Evolutionary conservation across 2,888 invertebrate genomes (phyloP), one percentile per base, ranked within the genome.

Genomic region (Drosophila borealis): DNA sequence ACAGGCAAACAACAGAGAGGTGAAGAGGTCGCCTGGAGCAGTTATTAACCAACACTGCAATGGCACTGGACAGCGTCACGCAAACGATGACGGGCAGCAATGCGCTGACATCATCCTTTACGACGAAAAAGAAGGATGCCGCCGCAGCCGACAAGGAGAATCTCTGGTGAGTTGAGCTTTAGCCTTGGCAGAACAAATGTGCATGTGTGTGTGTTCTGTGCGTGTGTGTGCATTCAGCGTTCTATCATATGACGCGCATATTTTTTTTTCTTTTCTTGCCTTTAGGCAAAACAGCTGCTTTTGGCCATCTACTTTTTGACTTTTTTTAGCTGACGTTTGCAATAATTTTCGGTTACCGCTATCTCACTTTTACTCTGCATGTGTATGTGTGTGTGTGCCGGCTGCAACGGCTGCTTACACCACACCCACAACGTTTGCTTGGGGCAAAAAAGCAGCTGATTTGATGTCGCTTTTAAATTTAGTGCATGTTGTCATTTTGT

Each of bases 21-120:
- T 49, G 42, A 55, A 67, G 60, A 61, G 39, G 39, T 59, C 57
- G 65, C 61, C 62, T 46, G 65, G 55, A 59, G 69, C 61, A 71
- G 63, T 59, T 56, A 46, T 10, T 42, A 48, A 41, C 29, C 50
- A 41, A 37, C 45, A 55, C 59, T 60, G 73, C 70, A 62, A 91
- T 91, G 91, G 90, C 92, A 80, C 75, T 91, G 89, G 91, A 92
- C 65, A 90, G 88, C 83, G 88, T 88, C 67, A 89, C 90, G 68
- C 91, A 91, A 66, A 85, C 82, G 69, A 89, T 90, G 84, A 90
- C 89, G 80, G 91, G 90, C 74, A 88, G 88, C 66, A 90, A 90
- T 85, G 91, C 91, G 83, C 90, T 91, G 90, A 91, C 91, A 89
- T 91, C 91, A 91, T 91, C 91, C 70, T 88, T 91, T 66, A 91